phyloP scores from a whole-genome alignment of 1,140 invertebrate species.

The Drosophila lowei region DNA sequence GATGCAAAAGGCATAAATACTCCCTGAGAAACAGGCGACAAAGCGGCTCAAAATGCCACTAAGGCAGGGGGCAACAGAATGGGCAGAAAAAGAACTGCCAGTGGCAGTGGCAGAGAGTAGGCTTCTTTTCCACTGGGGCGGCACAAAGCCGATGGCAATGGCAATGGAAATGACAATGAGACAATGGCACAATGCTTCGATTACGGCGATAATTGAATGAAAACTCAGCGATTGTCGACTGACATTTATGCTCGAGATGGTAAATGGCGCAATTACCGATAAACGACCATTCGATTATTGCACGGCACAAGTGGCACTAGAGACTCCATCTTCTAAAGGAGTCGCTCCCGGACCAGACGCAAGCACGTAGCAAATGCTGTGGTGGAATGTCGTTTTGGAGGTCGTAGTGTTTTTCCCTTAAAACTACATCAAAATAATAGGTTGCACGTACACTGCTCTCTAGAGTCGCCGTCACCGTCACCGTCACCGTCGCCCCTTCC shows the following conservation, averaged over 20 bases:
- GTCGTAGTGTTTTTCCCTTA: no score
- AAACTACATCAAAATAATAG: no score
- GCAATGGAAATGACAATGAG: conserved; percentile 27
- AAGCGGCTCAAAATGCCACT: conserved; percentile 52
- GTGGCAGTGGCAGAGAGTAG: background rate
- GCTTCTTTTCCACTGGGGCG: background rate
- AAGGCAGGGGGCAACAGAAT: no score
- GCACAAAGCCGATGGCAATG: conserved; percentile 16
- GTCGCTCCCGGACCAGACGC: no score
- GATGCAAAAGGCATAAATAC: conserved; percentile 75
- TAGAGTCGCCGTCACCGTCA: no score
- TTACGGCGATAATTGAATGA: conserved; percentile 44
- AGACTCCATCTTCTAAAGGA: no score
- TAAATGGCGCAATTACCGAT: conserved; percentile 42
- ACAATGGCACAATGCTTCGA: conserved; percentile 1
- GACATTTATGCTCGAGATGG: conserved; percentile 40
- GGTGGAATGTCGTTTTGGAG: no score
- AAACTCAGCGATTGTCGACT: conserved; percentile 34
- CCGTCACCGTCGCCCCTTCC: no score
- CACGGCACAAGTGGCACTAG: background rate
- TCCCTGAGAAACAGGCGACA: conserved; percentile 66
- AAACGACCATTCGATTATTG: conserved; percentile 20
- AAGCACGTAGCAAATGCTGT: no score
- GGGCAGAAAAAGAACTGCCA: no score
- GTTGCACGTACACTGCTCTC: no score